Evolutionary conservation across 2,888 invertebrate species (phyloP), one percentile per base, ranked within the genome.

Genomic region (Papilio demoleus): DNA sequence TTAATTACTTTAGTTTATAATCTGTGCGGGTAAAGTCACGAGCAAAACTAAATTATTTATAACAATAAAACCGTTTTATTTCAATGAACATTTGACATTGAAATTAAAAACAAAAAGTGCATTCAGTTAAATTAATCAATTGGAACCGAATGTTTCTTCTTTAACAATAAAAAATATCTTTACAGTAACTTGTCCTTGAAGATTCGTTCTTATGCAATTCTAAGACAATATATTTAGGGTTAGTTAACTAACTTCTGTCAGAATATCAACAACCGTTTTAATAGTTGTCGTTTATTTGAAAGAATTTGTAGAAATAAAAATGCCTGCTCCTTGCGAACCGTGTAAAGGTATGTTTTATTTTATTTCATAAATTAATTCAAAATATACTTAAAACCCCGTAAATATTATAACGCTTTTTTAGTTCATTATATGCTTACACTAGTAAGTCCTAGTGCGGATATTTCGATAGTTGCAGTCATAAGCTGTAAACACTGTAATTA

Each of bases 261-360:
- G 67, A 83, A 74, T 79, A 67, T 66, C 68, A 70, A 0, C 19
- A 22, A 8, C 42, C 17, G 53, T n/a, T 45, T n/a, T 24, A n/a
- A n/a, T n/a, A n/a, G n/a, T 34, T 53, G 60, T 59, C 24, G 31
- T 65, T 36, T 63, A 67, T 42, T 34, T 64, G 8, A 8, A 68
- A 67, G 27, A 63, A 73, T 42, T 65, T 68, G 62, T 70, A 72
- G 36, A 67, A 68, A 70, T 4, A 74, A 87, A 82, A 62, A 94
- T 94, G 94, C 94, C 94, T 72, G 92, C 93, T 31, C 94, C 94
- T 17, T 88, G 90, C 74, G 94, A 94, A 75, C 81, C 92, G 42
- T 93, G 93, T 81, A 94, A 94, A 88, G 94, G 94, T 94, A 86
- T 14, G 65, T 27, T 24, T 24, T 31, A 31, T 17, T 14, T 19